Base-by-base conservation (phyloP, 2,888 invertebrate species). In the Hemistola chrysoprasaria region DNA sequence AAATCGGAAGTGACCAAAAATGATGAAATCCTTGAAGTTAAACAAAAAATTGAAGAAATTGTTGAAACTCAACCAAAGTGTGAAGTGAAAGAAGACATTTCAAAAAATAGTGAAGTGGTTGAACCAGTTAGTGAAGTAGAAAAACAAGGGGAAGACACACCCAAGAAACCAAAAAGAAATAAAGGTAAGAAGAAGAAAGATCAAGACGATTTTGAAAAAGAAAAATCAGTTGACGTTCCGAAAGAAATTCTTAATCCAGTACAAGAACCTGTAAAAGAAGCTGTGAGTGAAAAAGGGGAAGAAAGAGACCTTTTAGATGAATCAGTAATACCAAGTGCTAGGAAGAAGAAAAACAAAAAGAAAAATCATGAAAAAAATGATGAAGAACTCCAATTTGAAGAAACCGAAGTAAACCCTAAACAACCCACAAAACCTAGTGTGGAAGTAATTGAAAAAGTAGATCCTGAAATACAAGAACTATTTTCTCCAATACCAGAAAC, bases 121-220 rank as follows among this genome's bases (percentile, higher is more conserved):
- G 50, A 53, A 45, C 54, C 59, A 20, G 53, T 55, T 22, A 55
- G 57, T 41, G 45, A 69, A 40, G 48, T 34, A 25, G 33, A 22
- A 9, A 59, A 60, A 32, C 43, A 38, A n/a, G n/a, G n/a, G 26
- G 53, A 62, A 34, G 70, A 72, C 36, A 59, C 61, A 8, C 90
- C 89, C 0, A 80, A 81, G n/a, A 88, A 87, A 61, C 90, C 90
- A 0, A 88, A 89, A 58, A 64, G 90, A 47, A 83, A 77, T 33
- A 73, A 78, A 67, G 78, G 78, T 44, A 87, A 86, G 49, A 90
- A 88, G 56, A 88, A 85, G 50, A 78, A 78, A 36, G n/a, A n/a
- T n/a, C 56, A 67, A 11, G 68, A 65, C 8, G 59, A 62, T 11
- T 50, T 50, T 24, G 59, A 63, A 22, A 50, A 50, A 21, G 40